Evolutionary conservation across 2,888 invertebrate genomes (phyloP), one percentile per base, ranked within the genome.

Genomic region (Mesopsocus fuscifrons): DNA sequence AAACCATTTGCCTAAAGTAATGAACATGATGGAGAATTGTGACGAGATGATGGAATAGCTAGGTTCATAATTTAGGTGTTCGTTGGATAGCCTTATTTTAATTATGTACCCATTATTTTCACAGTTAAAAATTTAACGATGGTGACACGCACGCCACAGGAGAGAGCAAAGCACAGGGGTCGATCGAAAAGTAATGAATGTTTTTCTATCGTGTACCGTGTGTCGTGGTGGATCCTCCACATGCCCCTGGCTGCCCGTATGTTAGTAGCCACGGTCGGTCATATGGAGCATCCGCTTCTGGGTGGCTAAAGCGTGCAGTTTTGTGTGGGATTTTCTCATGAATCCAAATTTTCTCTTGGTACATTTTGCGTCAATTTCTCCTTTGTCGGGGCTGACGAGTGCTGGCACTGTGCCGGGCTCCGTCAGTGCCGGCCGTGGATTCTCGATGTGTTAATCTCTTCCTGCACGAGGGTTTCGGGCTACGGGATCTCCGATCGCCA

Each of bases 251-350:
- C n/a, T n/a, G n/a, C n/a, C n/a, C n/a, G n/a, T n/a, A n/a, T n/a
- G n/a, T n/a, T n/a, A n/a, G n/a, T n/a, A n/a, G n/a, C n/a, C n/a
- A n/a, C n/a, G n/a, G n/a, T n/a, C n/a, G n/a, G n/a, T n/a, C n/a
- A n/a, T n/a, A n/a, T n/a, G n/a, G n/a, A 38, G 20, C 15, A 38
- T 38, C 38, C 38, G 21, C 20, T 20, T 20, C n/a, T 38, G 38
- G 38, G 38, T 38, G 38, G 38, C 38, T 38, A 38, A 38, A 38
- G 38, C 38, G 38, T 38, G 38, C 38, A 18, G 42, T 42, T 42
- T 42, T 30, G 30, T 6, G 16, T 15, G 38, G 17, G 38, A 38
- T 33, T 38, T 38, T 38, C 17, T 38, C 21, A 38, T 38, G 38
- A 38, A 38, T 20, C 38, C 17, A 38, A 18, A 16, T 33, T 33